Evolutionary conservation across 1,140 invertebrate species (phyloP).

Genomic region (Helicoverpa zea): DNA sequence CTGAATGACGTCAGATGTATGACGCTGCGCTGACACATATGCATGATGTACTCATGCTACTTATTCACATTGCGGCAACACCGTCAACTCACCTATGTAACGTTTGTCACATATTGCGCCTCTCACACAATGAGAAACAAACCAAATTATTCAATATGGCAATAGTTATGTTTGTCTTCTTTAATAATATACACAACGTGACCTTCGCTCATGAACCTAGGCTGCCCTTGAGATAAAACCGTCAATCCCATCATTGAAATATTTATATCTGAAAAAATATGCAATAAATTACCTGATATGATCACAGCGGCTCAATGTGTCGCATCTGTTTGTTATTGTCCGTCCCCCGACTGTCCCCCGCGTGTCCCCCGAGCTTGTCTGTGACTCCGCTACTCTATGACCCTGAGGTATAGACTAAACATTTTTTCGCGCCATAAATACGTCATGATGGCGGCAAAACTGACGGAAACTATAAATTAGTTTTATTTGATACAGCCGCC

Average conservation of each 20-base stretch:
- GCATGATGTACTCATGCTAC: no score
- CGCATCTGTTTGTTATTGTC: not conserved
- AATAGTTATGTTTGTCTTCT: no score
- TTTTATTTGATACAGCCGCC: conserved; percentile 21
- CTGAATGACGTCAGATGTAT: no score
- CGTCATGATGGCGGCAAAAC: conserved; percentile 2
- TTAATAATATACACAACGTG: no score
- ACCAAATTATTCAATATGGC: no score
- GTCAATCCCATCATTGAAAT: not conserved
- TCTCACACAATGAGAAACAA: no score
- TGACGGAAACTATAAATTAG: conserved; percentile 24
- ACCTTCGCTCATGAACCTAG: no score
- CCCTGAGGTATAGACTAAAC: not conserved
- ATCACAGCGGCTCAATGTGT: not conserved
- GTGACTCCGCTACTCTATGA: not conserved
- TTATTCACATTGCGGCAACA: no score
- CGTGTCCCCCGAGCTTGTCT: not conserved
- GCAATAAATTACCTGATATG: not conserved
- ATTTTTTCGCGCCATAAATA: not conserved
- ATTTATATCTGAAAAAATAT: not conserved
- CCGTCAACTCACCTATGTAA: no score
- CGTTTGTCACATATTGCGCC: no score
- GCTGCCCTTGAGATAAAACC: not conserved
- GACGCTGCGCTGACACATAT: no score
- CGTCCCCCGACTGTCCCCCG: not conserved